A percentile compares a stretch with the other conserved stretches of the same genome.
Evolutionary conservation across 2,797 vertebrate genomes (phyloP).

Genomic region (Pseudochirops corinnae): DNA sequence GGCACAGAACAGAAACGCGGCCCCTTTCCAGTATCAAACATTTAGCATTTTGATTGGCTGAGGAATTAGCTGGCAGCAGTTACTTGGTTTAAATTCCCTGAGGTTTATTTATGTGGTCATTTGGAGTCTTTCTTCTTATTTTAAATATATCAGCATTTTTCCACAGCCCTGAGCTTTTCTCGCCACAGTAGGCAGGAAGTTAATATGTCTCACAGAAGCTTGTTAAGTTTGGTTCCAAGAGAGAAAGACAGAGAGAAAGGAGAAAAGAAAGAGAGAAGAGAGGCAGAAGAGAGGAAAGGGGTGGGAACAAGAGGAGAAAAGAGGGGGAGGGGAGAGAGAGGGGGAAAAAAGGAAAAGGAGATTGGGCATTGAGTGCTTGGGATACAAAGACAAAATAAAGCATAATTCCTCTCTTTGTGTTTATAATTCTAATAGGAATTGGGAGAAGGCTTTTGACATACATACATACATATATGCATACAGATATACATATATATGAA

Average conservation of each 20-base stretch:
- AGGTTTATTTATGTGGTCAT: slow-evolving; percentile 81
- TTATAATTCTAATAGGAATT: neutral
- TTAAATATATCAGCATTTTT: slow-evolving; percentile 79
- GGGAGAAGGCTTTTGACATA: neutral
- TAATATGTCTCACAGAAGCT: slow-evolving; percentile 77
- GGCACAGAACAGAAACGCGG: slow-evolving; percentile 77
- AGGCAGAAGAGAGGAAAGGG: neutral
- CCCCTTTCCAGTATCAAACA: slow-evolving; percentile 81
- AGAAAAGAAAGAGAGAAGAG: neutral
- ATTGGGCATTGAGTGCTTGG: neutral
- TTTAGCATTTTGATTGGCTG: slow-evolving; percentile 82
- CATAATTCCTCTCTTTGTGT: neutral
- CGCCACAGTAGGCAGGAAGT: slow-evolving; percentile 77
- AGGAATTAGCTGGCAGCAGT: slow-evolving; percentile 76
- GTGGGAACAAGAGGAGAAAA: neutral
- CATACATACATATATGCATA: neutral
- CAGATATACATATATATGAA: no score
- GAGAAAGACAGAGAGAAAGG: slow-evolving; percentile 61
- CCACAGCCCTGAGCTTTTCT: slow-evolving; percentile 70
- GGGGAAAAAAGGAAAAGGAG: neutral
- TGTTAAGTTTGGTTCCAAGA: slow-evolving; percentile 68
- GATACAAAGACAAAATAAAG: neutral
- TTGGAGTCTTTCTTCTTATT: slow-evolving; percentile 74
- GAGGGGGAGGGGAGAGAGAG: no score
- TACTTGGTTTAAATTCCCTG: slow-evolving; percentile 73